These are phyloP conservation scores for Phalangium opilio DNA, from an alignment of 2,888 invertebrate species.

Conservation along the genomic window DNA sequence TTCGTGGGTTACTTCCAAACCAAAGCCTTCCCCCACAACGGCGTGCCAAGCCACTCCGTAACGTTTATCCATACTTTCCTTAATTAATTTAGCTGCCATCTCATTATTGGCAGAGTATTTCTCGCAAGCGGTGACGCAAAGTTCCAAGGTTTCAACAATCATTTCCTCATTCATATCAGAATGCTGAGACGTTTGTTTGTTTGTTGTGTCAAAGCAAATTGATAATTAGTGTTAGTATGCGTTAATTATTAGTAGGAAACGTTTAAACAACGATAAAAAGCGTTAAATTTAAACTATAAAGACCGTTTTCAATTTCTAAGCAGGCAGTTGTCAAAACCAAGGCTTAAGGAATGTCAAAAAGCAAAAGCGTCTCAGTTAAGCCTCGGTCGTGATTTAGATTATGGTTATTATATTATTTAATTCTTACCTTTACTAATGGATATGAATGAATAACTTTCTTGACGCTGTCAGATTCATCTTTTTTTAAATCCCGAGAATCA, in stretches of 20 bases:
- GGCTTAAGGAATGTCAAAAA: too few species aligned
- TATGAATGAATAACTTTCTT: constrained; percentile 57
- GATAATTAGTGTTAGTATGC: too few species aligned
- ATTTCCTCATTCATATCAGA: constrained; percentile 90
- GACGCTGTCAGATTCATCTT: constrained; percentile 11
- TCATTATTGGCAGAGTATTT: constrained; percentile 73
- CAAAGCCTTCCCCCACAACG: constrained; percentile 90
- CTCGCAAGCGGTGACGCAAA: constrained; percentile 84
- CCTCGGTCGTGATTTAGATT: too few species aligned
- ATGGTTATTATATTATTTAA: too few species aligned
- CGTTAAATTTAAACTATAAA: too few species aligned
- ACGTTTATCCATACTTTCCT: constrained; percentile 88
- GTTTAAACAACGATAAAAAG: too few species aligned
- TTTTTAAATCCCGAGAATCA: constrained; percentile 4
- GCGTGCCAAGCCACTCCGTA: constrained; percentile 89
- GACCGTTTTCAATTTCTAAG: too few species aligned
- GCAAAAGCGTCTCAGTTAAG: too few species aligned
- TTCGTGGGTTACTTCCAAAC: constrained; percentile 83
- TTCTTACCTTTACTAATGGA: constrained; percentile 59
- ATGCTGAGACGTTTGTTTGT: too few species aligned
- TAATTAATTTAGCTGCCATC: constrained; percentile 80
- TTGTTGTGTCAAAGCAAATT: too few species aligned
- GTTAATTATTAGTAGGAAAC: too few species aligned
- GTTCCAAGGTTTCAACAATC: constrained; percentile 72
- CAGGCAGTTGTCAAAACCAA: too few species aligned